Conservation (phyloP, 23 tunicate genomes). For the Trididemnum nubilum region DNA sequence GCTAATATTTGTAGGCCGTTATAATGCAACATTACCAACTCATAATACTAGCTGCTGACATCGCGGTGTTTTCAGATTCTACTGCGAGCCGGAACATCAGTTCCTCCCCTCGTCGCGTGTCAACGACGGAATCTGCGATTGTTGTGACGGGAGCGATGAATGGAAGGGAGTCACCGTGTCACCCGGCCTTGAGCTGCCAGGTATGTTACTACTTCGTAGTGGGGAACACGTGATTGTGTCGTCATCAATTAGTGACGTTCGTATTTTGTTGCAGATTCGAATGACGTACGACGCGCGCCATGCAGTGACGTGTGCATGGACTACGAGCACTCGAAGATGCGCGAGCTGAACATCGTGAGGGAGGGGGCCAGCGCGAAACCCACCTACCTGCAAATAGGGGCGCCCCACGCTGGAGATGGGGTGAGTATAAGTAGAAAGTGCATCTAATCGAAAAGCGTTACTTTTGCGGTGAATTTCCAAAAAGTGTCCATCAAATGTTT, state of each 20-base stretch:
- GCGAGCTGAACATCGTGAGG: constrained; percentile 57
- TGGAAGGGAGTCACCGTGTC: constrained; percentile 92
- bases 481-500: background rate
- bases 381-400: constrained; percentile 38
- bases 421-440: constrained; percentile 34
- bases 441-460: too few species aligned
- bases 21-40: too few species aligned
- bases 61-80: constrained; percentile 86
- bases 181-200: constrained; percentile 75
- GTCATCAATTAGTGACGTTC: background rate
- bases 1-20: too few species aligned
- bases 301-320: constrained; percentile 83
- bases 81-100: constrained; percentile 96
- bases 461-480: background rate
- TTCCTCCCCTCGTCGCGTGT: constrained; percentile 94
- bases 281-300: constrained; percentile 70
- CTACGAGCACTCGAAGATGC: constrained; percentile 67
- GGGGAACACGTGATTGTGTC: background rate
- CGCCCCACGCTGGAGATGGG: constrained; percentile 41
- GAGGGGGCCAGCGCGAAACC: constrained; percentile 64
- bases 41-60: too few species aligned
- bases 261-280: constrained; percentile 34
- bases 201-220: too few species aligned
- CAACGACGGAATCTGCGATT: constrained; percentile 98
- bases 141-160: constrained; percentile 99